Percentiles rank a stretch among this genome's conserved stretches.
These are phyloP conservation scores for Lithodes maja DNA, from an alignment of 2,888 invertebrate species.

Conservation along the genomic window DNA sequence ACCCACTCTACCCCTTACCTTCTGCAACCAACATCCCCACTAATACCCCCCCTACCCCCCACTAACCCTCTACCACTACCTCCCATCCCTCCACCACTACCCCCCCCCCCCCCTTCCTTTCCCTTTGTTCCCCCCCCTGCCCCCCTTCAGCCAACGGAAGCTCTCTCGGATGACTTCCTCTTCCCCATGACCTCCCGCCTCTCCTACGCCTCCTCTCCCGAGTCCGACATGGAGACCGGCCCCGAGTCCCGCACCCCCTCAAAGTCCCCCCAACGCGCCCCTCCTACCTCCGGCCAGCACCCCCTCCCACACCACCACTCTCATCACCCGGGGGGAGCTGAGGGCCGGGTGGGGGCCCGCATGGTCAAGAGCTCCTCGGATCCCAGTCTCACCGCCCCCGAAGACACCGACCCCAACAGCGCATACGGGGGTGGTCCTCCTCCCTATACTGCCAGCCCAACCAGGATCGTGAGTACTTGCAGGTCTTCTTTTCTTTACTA, in stretches of 20 bases:
- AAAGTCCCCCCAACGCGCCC: constrained; percentile 76
- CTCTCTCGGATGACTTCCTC: constrained; percentile 97
- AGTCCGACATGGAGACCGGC: constrained; percentile 88
- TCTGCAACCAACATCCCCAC: background rate
- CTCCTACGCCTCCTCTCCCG: constrained; percentile 96
- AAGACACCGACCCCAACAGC: constrained; percentile 78
- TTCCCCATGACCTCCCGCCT: constrained; percentile 98
- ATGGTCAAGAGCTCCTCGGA: constrained; percentile 90
- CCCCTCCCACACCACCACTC: constrained; percentile 56
- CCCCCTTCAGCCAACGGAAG: constrained; percentile 89
- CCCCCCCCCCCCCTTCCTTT: background rate
- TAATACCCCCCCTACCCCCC: background rate
- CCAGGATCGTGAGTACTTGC: constrained; percentile 52
- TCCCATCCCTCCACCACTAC: background rate
- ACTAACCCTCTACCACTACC: background rate
- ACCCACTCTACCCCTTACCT: background rate
- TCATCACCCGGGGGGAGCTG: constrained; percentile 63
- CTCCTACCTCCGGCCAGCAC: constrained; percentile 58
- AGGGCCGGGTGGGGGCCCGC: constrained; percentile 75
- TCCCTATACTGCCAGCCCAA: constrained; percentile 68
- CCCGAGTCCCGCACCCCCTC: constrained; percentile 81
- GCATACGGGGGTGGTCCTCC: constrained; percentile 59
- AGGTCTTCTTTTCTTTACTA: background rate
- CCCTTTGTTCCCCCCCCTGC: background rate
- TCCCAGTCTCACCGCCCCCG: constrained; percentile 95